Evolutionary conservation across 2,113 vertebrate species (phyloP).

Genomic region (Ictalurus furcatus): DNA sequence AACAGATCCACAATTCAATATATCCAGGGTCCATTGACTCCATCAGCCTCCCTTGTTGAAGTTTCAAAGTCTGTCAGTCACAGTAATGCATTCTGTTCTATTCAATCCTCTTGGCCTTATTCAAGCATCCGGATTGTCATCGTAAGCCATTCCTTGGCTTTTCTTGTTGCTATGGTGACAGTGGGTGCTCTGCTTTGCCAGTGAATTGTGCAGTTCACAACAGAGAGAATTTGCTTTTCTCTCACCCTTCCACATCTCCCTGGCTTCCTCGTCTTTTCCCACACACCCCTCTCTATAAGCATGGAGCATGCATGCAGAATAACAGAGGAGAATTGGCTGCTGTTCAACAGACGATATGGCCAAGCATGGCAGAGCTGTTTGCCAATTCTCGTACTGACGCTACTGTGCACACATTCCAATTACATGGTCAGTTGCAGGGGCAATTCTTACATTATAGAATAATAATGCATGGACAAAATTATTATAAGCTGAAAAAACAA

Average conservation of each 20-base stretch:
- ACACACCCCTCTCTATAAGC: not conserved
- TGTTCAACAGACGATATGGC: conserved; percentile 36
- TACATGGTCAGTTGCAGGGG: conserved; percentile 52
- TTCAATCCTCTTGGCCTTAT: conserved; percentile 51
- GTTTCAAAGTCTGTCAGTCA: not conserved
- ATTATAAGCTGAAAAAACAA: conserved; percentile 44
- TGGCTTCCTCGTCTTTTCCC: too few relatives aligned
- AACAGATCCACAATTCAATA: not conserved
- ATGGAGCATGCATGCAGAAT: conserved; percentile 37
- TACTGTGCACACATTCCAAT: conserved; percentile 53
- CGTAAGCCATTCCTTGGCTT: conserved; percentile 55
- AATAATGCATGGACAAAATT: conserved; percentile 47
- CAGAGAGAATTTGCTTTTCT: conserved; percentile 49
- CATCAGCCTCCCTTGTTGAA: not conserved
- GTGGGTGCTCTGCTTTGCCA: conserved; percentile 9
- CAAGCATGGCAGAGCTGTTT: conserved; percentile 57
- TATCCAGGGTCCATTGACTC: not conserved
- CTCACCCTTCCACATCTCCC: conserved; percentile 7
- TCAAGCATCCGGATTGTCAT: conserved; percentile 55
- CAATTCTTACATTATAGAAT: conserved; percentile 53
- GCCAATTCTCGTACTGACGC: conserved; percentile 40
- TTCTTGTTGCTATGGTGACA: conserved; percentile 67
- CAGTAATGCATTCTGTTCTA: not conserved
- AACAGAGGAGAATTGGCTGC: conserved; percentile 52
- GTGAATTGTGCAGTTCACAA: conserved; percentile 54